Evolutionary conservation across 1,140 invertebrate species (phyloP).

Genomic region (Drosophila ogumai): DNA sequence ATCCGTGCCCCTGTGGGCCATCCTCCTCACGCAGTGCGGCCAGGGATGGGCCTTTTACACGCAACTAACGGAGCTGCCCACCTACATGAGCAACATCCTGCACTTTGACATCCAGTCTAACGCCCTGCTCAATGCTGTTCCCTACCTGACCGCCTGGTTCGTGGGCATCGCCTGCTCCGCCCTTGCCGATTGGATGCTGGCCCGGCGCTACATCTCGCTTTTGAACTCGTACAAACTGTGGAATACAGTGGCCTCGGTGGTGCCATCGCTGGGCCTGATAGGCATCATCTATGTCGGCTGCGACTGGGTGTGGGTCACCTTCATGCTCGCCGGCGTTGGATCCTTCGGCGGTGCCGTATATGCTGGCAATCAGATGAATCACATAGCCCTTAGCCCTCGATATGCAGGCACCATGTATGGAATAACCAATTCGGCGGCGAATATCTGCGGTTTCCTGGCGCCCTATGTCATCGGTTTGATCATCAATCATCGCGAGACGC

Average conservation of each 20-base stretch:
- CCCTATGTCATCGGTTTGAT: constrained; percentile 91
- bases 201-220: constrained; percentile 87
- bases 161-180: constrained; percentile 89
- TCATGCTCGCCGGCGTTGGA: constrained; percentile 89
- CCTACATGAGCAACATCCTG: constrained; percentile 96
- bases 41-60: constrained; percentile 98
- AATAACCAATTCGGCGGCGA: constrained; percentile 94
- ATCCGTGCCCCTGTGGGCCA: constrained; percentile 95
- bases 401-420: constrained; percentile 95
- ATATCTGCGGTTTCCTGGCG: constrained; percentile 94
- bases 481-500: constrained; percentile 91
- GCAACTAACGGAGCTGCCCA: constrained; percentile 95
- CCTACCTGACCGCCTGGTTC: constrained; percentile 91
- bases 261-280: constrained; percentile 90
- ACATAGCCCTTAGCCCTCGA: constrained; percentile 93
- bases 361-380: constrained; percentile 94
- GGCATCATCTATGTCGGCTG: constrained; percentile 92
- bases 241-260: constrained; percentile 90
- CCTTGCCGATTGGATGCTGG: constrained; percentile 89
- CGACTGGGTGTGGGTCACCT: constrained; percentile 89
- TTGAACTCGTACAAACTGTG: constrained; percentile 90
- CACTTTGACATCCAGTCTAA: constrained; percentile 95
- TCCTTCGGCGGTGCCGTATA: constrained; percentile 91
- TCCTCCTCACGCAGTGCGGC: constrained; percentile 94
- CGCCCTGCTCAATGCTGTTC: constrained; percentile 91